Conservation (phyloP, 2,797 vertebrate genomes). For the Sus cebifrons region DNA sequence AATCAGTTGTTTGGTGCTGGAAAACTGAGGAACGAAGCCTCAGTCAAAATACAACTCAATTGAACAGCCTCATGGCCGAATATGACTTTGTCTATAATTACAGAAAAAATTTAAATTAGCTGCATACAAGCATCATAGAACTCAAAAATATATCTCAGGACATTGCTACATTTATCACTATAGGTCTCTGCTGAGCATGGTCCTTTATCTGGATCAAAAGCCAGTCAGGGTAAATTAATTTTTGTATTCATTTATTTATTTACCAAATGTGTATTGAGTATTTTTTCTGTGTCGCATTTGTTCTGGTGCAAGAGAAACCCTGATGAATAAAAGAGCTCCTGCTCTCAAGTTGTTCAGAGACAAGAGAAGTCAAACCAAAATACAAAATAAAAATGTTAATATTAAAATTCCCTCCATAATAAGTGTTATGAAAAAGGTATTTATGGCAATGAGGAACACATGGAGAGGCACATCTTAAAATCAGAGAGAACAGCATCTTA, state of each 20-base stretch:
- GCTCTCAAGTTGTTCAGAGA: background rate
- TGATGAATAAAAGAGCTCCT: background rate
- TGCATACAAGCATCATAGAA: background rate
- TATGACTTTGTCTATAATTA: background rate
- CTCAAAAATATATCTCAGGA: background rate
- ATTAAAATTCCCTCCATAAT: background rate
- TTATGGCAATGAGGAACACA: background rate
- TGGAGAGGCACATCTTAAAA: background rate
- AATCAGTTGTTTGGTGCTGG: background rate
- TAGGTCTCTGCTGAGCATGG: background rate
- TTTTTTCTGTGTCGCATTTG: background rate
- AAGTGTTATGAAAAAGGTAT: background rate
- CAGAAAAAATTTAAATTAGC: background rate
- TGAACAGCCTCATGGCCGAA: background rate
- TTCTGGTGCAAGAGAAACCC: background rate
- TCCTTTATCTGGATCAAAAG: slow-evolving; percentile 53
- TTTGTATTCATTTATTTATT: background rate
- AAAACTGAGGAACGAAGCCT: background rate
- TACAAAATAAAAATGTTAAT: slow-evolving; percentile 18
- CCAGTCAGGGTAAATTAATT: background rate
- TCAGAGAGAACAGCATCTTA: background rate
- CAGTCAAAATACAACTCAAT: background rate
- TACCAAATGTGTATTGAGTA: background rate
- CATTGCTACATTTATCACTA: background rate
- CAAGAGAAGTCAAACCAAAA: background rate